Percentiles rank a stretch among this genome's conserved stretches.
phyloP scores from a whole-genome alignment of 2,888 invertebrate genomes.

The Cerastis leucographa region DNA sequence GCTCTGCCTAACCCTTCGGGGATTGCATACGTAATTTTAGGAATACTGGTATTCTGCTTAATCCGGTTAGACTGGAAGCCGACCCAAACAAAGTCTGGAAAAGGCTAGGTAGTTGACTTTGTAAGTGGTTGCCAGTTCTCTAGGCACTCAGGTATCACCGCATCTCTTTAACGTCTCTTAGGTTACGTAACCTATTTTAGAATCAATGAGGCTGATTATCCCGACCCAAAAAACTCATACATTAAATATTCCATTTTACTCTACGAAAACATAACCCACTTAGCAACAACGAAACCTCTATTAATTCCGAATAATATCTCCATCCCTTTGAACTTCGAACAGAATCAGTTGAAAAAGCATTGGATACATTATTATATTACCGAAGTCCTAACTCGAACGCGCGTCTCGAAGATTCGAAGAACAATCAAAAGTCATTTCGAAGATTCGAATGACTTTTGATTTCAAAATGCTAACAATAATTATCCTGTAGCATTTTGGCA shows the following conservation, averaged over 20 bases:
- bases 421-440: no score
- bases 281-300: slow-evolving; percentile 19
- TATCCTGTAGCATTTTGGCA: neutral
- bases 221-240: neutral
- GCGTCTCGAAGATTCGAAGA: neutral
- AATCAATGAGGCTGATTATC: neutral
- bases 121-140: neutral
- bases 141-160: no score
- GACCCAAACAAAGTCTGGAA: neutral
- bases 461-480: neutral
- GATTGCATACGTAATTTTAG: no score
- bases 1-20: no score
- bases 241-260: slow-evolving; percentile 4
- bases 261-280: slow-evolving; percentile 24
- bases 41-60: neutral
- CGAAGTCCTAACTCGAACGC: neutral
- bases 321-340: slow-evolving; percentile 18
- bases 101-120: neutral
- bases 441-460: neutral
- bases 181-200: neutral
- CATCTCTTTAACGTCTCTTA: no score
- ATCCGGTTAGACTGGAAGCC: neutral
- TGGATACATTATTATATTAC: slow-evolving; percentile 34
- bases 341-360: slow-evolving; percentile 59
- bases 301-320: slow-evolving; percentile 39